Evolutionary conservation across 1,140 invertebrate species (phyloP), one percentile per base, ranked within the genome.

Genomic region (Sycophaga agraensis): DNA sequence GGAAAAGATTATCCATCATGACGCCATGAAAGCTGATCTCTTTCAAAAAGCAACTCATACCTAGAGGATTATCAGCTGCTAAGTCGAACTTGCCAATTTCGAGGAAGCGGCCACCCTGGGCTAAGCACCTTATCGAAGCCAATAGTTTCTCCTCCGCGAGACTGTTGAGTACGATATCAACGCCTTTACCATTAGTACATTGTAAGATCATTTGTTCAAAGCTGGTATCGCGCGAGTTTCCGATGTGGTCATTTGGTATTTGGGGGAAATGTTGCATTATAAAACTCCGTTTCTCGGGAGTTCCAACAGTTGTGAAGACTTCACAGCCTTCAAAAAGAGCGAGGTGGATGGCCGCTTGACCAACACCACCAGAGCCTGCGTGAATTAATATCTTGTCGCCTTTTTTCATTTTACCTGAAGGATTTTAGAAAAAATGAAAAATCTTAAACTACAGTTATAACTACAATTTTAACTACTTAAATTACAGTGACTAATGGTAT

Each of bases 61-160:
- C 86, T 22, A 91, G 76, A 19, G 81, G 71, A 24, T 83, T 87
- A 62, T 91, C 86, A 46, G 86, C 84, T 1, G 79, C 81, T 61
- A 90, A 81, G 73, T 91, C 89, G 62, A 88, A 89, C 69, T 91
- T 91, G 16, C 90, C 90, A 28, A 92, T 91, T 76, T 92, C 90
- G 3, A 92, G 71, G 74, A 92, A 92, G 22, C 85, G 81, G 1
- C 89, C 90, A 2, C 83, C 79, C 26, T 79, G 73, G 2, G 83
- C 86, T 2, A 98, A 78, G 69, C 93, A 91, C 19, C 93, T 86
- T 48, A 94, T 70, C 64, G 94, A 91, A 0, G 89, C 87, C 69
- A 84, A 86, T 0, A 93, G 78, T 72, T 91, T 91, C 39, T 93
- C 90, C 61, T 90, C 89, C 14, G 90, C 83, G 12, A 93, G 74